phyloP scores from a whole-genome alignment of 2,888 invertebrate species.

The Calephelis perditalis region DNA sequence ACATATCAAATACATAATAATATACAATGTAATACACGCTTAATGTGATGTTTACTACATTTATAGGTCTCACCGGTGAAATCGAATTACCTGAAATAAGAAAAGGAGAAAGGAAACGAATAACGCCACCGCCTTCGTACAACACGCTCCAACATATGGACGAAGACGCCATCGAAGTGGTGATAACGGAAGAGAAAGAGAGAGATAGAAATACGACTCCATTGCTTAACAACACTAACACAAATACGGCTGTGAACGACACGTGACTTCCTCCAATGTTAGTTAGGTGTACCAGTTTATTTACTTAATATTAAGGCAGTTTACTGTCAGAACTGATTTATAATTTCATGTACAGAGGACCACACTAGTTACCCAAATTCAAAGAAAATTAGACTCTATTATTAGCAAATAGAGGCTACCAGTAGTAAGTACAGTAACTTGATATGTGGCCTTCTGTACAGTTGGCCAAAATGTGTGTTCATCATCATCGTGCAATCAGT shows the following conservation, averaged over 20 bases:
- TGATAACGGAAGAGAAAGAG: conserved; percentile 46
- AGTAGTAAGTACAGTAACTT: no score
- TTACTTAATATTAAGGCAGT: conserved; percentile 9
- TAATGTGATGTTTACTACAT: not conserved
- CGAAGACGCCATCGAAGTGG: conserved; percentile 46
- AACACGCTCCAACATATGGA: conserved; percentile 50
- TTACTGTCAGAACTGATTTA: not conserved
- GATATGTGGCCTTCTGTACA: no score
- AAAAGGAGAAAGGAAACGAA: conserved; percentile 35
- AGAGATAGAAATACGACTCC: conserved; percentile 34
- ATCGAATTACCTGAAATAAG: conserved; percentile 49
- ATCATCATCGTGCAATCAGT: no score
- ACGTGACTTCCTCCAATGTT: conserved; percentile 27
- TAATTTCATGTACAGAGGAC: no score
- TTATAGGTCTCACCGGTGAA: conserved; percentile 60
- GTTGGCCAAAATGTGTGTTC: no score
- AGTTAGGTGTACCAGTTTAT: conserved; percentile 9
- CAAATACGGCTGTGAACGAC: conserved; percentile 27
- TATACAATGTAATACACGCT: no score
- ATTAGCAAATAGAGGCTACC: no score
- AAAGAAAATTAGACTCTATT: no score
- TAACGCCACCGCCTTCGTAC: conserved; percentile 59
- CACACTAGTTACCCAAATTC: no score
- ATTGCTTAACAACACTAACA: conserved; percentile 22
- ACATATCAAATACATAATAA: no score